Percentiles rank a stretch among this genome's conserved stretches.
phyloP scores from a whole-genome alignment of 2,888 invertebrate species.

The Scaptomyza tumidula region DNA sequence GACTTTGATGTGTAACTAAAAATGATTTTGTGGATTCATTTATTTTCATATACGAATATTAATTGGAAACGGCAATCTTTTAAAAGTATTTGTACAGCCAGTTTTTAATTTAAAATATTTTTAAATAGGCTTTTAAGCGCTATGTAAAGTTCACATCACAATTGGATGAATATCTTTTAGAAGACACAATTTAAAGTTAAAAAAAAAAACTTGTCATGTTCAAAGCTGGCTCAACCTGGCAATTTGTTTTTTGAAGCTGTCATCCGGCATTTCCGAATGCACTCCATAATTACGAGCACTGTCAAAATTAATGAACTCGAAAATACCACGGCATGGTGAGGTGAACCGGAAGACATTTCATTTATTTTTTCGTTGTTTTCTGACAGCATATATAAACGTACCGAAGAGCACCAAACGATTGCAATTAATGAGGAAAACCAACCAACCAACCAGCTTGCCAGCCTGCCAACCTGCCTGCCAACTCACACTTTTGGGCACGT shows the following conservation, averaged over 20 bases:
- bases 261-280: conserved; percentile 29
- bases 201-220: conserved; percentile 1
- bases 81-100: background rate
- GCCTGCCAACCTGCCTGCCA: conserved; percentile 1
- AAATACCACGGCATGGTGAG: conserved; percentile 23
- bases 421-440: conserved; percentile 54
- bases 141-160: background rate
- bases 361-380: conserved; percentile 11
- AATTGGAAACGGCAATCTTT: background rate
- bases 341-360: conserved; percentile 12
- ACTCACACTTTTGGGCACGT: conserved; percentile 46
- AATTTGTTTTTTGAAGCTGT: conserved; percentile 43
- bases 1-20: background rate
- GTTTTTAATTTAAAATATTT: too few relatives aligned
- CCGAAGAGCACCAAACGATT: conserved; percentile 19
- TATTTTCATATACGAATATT: background rate
- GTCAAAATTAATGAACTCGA: conserved; percentile 68
- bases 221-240: background rate
- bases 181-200: background rate
- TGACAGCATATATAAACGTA: conserved; percentile 18
- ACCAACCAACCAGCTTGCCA: background rate
- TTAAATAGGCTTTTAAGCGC: too few relatives aligned
- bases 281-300: conserved; percentile 58
- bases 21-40: background rate
- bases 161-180: background rate